phyloP scores from a whole-genome alignment of 2,113 vertebrate genomes.

The Otolemur garnettii region DNA sequence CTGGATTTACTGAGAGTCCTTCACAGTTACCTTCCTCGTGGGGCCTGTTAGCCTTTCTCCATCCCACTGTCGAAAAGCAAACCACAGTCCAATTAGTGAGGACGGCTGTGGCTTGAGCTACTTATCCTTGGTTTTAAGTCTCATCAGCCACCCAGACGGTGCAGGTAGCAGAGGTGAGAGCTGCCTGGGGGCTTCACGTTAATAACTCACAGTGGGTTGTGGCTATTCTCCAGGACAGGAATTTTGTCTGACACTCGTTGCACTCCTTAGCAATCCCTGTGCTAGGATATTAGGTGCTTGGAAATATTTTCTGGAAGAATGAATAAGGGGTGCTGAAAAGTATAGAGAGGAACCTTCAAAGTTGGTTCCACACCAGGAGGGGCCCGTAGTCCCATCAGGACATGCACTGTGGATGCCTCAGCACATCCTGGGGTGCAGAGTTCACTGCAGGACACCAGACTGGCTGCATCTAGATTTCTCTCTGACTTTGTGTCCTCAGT shows the following conservation, averaged over 20 bases:
- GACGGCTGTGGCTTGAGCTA: neutral
- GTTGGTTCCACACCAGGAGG: fast-evolving
- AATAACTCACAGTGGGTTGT: fast-evolving
- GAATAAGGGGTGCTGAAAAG: no score
- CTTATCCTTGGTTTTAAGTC: neutral
- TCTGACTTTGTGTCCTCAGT: conserved; percentile 86
- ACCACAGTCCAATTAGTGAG: neutral
- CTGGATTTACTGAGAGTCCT: neutral
- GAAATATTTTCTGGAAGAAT: neutral
- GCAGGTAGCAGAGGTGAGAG: neutral
- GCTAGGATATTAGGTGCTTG: neutral
- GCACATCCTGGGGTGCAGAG: fast-evolving
- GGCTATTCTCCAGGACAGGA: neutral
- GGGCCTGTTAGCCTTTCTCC: neutral
- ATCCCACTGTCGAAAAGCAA: neutral
- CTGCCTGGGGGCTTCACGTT: neutral
- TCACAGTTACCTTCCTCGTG: no score
- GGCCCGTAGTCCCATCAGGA: fast-evolving
- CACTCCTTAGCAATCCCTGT: fast-evolving
- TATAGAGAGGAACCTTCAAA: no score
- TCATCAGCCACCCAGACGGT: neutral
- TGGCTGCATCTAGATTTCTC: fast-evolving
- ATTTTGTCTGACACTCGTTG: fast-evolving
- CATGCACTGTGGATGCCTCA: fast-evolving
- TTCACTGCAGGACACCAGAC: fast-evolving